These are phyloP conservation scores for Ctenoplectra terminalis DNA, from an alignment of 1,140 invertebrate genomes.

Conservation along the genomic window DNA sequence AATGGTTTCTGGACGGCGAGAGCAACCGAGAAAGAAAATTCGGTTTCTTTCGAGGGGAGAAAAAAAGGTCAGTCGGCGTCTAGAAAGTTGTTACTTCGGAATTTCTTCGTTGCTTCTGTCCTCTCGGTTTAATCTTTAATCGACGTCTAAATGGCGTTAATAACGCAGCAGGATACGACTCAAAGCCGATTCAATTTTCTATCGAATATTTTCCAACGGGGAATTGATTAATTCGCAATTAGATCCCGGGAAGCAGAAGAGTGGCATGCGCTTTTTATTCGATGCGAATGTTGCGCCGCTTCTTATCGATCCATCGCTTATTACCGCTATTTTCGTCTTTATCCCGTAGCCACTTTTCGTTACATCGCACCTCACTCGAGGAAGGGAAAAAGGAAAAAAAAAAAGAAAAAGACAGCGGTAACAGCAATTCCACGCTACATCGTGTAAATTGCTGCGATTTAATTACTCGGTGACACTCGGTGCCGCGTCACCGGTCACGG, in stretches of 20 bases:
- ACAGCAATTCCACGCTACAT: slow-evolving; percentile 43
- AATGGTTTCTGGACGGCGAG: slow-evolving; percentile 45
- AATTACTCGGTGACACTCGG: slow-evolving; percentile 50
- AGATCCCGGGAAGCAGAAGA: background rate
- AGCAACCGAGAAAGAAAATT: background rate
- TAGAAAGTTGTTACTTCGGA: slow-evolving; percentile 27
- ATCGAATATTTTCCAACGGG: background rate
- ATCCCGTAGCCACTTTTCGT: slow-evolving; percentile 13
- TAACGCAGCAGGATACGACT: background rate
- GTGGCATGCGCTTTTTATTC: background rate
- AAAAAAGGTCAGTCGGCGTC: slow-evolving; percentile 8
- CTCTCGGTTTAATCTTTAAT: background rate
- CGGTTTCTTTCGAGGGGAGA: background rate
- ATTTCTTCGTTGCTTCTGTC: background rate
- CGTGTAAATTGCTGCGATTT: slow-evolving; percentile 47
- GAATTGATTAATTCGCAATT: slow-evolving; percentile 20
- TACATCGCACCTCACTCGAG: background rate
- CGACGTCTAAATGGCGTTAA: slow-evolving; percentile 2
- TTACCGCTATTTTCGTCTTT: slow-evolving; percentile 25
- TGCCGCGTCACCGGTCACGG: slow-evolving; percentile 44
- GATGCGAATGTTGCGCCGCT: background rate
- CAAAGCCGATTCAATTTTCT: background rate
- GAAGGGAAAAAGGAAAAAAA: background rate
- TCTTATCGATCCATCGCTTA: slow-evolving; percentile 39
- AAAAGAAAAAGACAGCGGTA: background rate